Evolutionary conservation across 2,888 invertebrate species (phyloP).

Genomic region (Plagodis dolabraria): DNA sequence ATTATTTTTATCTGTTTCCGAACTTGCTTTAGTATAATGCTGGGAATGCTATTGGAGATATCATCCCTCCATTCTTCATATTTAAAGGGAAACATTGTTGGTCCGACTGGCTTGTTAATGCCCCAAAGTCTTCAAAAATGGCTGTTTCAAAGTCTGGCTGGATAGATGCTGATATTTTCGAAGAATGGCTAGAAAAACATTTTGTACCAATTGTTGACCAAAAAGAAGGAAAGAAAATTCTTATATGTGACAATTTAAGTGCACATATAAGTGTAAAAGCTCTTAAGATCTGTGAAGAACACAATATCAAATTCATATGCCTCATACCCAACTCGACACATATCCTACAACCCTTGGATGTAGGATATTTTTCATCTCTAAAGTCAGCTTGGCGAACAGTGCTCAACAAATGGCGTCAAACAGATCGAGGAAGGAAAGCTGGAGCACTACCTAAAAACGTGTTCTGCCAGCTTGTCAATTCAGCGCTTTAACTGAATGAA

Average conservation of each 20-base stretch:
- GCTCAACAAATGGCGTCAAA: constrained; percentile 30
- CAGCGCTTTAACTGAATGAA: constrained; percentile 23
- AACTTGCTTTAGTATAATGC: neutral
- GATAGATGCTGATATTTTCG: constrained; percentile 31
- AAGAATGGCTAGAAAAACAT: constrained; percentile 32
- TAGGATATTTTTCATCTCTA: constrained; percentile 31
- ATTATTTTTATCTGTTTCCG: neutral
- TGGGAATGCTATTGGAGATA: no score
- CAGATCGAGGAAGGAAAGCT: constrained; percentile 26
- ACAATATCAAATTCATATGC: constrained; percentile 21
- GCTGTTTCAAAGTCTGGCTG: constrained; percentile 21
- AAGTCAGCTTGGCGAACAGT: constrained; percentile 28
- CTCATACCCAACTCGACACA: constrained; percentile 16
- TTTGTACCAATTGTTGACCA: constrained; percentile 22
- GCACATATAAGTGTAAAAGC: constrained; percentile 30
- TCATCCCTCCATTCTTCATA: constrained; percentile 19
- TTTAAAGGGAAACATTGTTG: constrained; percentile 27
- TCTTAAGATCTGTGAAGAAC: constrained; percentile 27
- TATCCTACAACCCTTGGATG: constrained; percentile 18
- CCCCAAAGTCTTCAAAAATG: constrained; percentile 20
- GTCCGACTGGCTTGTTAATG: constrained; percentile 27
- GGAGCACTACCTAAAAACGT: constrained; percentile 27
- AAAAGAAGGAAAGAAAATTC: constrained; percentile 29
- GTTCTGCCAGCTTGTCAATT: constrained; percentile 30
- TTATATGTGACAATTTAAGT: constrained; percentile 34